Conservation (phyloP, 2,113 vertebrate species). For the Oryzias celebensis region DNA sequence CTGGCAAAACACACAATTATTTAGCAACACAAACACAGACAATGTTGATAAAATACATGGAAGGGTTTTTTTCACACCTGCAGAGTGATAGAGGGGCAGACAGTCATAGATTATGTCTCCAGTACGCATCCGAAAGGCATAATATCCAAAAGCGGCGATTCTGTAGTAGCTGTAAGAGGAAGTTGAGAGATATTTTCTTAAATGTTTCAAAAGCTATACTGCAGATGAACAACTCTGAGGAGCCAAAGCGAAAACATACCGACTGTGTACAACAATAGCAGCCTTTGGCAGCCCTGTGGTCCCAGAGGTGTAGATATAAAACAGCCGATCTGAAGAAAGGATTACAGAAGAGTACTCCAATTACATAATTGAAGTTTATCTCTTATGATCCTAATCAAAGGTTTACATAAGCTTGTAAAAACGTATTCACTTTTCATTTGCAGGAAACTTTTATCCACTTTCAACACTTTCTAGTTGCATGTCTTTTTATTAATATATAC, state of each 20-base stretch:
- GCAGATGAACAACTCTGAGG: neutral
- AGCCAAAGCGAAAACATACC: conserved; percentile 68
- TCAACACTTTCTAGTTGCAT: too few species aligned
- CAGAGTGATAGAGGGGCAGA: conserved; percentile 90
- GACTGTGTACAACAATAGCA: conserved; percentile 90
- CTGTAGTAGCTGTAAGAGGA: conserved; percentile 84
- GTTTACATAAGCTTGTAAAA: too few species aligned
- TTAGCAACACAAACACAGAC: too few species aligned
- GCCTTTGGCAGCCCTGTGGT: conserved; percentile 91
- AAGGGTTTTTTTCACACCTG: conserved; percentile 71
- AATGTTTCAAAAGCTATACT: neutral
- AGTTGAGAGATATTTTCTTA: conserved; percentile 12
- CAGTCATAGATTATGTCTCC: conserved; percentile 88
- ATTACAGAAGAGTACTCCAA: conserved; percentile 13
- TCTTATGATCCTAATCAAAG: neutral
- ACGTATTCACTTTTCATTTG: too few species aligned
- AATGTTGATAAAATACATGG: neutral
- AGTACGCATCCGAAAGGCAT: conserved; percentile 80
- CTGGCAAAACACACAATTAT: conserved; percentile 54
- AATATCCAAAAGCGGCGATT: conserved; percentile 88
- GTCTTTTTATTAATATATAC: too few species aligned
- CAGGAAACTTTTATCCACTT: too few species aligned
- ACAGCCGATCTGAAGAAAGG: conserved; percentile 79
- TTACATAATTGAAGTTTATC: neutral
- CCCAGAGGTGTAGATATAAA: conserved; percentile 92